These are phyloP conservation scores for Amphipoea oculea DNA, from an alignment of 2,888 invertebrate genomes.

Conservation along the genomic window DNA sequence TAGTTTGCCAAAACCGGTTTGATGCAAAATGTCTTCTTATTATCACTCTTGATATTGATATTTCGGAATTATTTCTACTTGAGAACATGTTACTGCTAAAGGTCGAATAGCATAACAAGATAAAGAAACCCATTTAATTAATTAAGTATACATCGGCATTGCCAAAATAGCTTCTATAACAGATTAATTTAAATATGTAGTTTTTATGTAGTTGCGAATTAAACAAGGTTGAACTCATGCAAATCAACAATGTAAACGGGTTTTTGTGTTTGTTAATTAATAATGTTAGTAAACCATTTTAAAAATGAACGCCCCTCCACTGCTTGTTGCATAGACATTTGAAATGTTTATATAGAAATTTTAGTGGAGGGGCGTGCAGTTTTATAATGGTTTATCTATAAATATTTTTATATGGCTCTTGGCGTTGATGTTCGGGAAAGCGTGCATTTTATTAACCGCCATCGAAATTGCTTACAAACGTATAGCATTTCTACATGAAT, in stretches of 20 bases:
- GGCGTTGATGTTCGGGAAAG: neutral
- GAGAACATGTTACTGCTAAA: slow-evolving; percentile 27
- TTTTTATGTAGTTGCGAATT: neutral
- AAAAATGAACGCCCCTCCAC: too few relatives aligned
- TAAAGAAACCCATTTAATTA: neutral
- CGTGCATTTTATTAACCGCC: neutral
- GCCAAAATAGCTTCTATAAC: neutral
- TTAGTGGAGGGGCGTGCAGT: too few relatives aligned
- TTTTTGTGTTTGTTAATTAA: neutral
- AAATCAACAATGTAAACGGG: neutral
- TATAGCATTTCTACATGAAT: too few relatives aligned
- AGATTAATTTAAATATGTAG: neutral
- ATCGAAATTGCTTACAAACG: neutral
- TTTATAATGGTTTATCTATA: too few relatives aligned
- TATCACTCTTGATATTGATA: slow-evolving; percentile 12
- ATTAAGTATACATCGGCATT: neutral
- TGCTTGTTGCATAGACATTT: too few relatives aligned
- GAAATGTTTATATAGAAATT: too few relatives aligned
- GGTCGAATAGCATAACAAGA: neutral
- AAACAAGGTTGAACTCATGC: neutral
- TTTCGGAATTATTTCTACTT: neutral
- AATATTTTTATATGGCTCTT: neutral
- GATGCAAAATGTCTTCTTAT: neutral
- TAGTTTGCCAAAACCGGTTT: neutral
- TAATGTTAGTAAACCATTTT: too few relatives aligned